Evolutionary conservation across 2,113 vertebrate genomes (phyloP).

Genomic region (Hemibagrus wyckioides): DNA sequence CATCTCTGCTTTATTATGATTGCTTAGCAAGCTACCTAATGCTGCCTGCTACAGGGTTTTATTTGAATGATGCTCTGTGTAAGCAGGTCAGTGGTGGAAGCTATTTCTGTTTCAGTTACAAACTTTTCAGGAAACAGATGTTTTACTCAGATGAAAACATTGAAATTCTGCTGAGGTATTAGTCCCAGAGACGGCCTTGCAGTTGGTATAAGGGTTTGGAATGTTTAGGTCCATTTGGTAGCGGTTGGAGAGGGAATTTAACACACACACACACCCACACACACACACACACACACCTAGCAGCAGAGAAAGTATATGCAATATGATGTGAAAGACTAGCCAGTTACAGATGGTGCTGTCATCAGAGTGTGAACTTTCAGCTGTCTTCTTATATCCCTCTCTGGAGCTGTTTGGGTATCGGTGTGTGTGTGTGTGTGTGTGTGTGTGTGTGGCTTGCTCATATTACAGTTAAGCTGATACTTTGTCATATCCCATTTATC

Average conservation of each 20-base stretch:
- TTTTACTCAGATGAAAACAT: background rate
- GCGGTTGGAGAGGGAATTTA: background rate
- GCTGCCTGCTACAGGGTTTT: no score
- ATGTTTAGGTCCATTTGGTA: background rate
- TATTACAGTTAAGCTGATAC: background rate
- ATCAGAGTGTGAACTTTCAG: background rate
- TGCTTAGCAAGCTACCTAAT: background rate
- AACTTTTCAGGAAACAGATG: constrained; percentile 3
- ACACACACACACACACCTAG: constrained; percentile 14
- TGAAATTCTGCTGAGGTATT: constrained; percentile 5
- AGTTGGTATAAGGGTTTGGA: background rate
- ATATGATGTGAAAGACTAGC: background rate
- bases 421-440: background rate
- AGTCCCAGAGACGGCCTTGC: background rate
- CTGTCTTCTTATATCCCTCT: background rate
- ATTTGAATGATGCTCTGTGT: background rate
- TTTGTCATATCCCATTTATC: constrained; percentile 14
- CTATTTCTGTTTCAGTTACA: background rate
- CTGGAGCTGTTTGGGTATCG: background rate
- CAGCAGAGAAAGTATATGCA: background rate
- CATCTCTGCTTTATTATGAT: background rate
- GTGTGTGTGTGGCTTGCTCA: background rate
- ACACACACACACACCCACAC: background rate
- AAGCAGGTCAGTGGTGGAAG: background rate
- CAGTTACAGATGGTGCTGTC: background rate